These are phyloP conservation scores for Lasioglossum zephyrum DNA, from an alignment of 2,888 invertebrate species.

Conservation along the genomic window DNA sequence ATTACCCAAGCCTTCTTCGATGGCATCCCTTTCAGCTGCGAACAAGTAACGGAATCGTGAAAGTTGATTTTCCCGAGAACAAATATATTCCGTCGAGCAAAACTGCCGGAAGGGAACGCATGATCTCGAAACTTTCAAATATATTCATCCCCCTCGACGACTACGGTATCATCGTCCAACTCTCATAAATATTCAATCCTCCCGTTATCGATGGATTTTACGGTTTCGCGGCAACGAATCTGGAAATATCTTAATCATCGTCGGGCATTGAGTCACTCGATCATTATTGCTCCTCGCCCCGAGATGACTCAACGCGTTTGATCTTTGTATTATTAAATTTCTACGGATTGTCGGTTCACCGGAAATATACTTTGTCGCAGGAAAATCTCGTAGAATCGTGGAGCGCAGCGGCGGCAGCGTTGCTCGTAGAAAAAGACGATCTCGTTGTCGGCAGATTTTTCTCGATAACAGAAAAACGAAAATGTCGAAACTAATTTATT, in stretches of 20 bases:
- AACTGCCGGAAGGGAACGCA: not conserved
- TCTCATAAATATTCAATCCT: not conserved
- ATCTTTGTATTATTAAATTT: not conserved
- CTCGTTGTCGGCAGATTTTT: not conserved
- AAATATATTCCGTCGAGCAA: not conserved
- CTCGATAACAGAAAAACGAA: not conserved
- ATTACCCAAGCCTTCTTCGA: slow-evolving; percentile 62
- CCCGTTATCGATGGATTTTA: not conserved
- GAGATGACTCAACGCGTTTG: not conserved
- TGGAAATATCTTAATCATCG: not conserved
- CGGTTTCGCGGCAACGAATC: not conserved
- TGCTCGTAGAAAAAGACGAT: not conserved
- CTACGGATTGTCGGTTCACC: not conserved
- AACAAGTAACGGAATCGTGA: slow-evolving; percentile 15
- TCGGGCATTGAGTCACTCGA: slow-evolving; percentile 6
- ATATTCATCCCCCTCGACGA: too few relatives aligned
- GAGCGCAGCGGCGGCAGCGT: too few relatives aligned
- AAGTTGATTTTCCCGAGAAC: not conserved
- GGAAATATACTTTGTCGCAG: not conserved
- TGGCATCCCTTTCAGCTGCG: slow-evolving; percentile 62
- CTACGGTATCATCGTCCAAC: too few relatives aligned
- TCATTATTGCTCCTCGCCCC: not conserved
- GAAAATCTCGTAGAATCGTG: not conserved
- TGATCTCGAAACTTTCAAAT: not conserved
- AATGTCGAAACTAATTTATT: not conserved